Percentiles rank a stretch among this genome's conserved stretches.
Conservation (phyloP, 2,113 vertebrate species). For the Misgurnus mizolepis region DNA sequence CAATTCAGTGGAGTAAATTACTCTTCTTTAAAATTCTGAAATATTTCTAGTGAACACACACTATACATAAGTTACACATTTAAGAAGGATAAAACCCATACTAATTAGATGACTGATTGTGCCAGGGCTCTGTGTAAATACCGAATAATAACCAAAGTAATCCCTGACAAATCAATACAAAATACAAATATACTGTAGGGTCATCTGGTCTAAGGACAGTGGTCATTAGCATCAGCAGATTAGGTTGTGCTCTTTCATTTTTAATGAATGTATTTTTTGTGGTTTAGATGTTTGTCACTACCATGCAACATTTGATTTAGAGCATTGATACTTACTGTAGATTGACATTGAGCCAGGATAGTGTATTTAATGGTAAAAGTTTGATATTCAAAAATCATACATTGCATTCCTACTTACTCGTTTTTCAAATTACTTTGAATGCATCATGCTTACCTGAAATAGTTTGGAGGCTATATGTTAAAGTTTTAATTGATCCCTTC, state of each 20-base stretch:
- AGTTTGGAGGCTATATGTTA: too few species aligned
- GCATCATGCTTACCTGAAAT: too few species aligned
- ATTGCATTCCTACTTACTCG: background rate
- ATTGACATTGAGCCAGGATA: background rate
- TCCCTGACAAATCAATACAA: constrained; percentile 17
- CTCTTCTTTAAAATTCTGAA: background rate
- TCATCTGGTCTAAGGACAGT: background rate
- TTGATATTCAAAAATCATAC: background rate
- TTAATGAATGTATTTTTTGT: constrained; percentile 1
- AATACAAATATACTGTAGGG: background rate
- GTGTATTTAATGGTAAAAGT: background rate
- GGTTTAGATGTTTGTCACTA: background rate
- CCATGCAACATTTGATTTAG: background rate
- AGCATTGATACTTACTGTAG: background rate
- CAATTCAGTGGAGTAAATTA: background rate
- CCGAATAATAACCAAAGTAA: too few species aligned
- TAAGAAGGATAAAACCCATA: background rate
- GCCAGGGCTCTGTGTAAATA: constrained; percentile 10
- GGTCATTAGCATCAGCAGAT: background rate
- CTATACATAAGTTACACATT: too few species aligned
- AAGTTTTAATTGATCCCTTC: too few species aligned
- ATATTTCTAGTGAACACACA: background rate
- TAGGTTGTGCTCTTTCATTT: background rate
- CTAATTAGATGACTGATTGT: background rate
- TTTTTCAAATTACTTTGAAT: too few species aligned